A percentile compares a stretch with the other conserved stretches of the same genome.
Evolutionary conservation across 2,113 vertebrate species (phyloP).

Genomic region (Suncus etruscus): DNA sequence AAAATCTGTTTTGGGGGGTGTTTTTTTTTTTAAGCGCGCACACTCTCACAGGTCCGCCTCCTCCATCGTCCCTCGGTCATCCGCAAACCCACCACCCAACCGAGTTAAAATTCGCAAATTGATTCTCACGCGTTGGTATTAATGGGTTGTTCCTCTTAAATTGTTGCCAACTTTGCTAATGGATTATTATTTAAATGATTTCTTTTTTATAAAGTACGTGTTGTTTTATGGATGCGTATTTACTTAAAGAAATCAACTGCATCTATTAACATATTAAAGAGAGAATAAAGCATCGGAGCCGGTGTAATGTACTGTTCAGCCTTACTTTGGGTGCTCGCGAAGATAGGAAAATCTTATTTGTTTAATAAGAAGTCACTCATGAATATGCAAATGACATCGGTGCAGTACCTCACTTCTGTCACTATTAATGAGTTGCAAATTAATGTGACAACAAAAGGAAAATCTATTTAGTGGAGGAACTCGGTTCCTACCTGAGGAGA

Average conservation of each 20-base stretch:
- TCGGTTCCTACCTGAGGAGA: slow-evolving; percentile 86
- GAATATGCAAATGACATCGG: slow-evolving; percentile 90
- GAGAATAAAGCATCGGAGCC: slow-evolving; percentile 87
- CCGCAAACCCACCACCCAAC: slow-evolving; percentile 72
- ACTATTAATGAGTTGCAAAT: slow-evolving; percentile 92
- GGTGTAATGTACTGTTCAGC: slow-evolving; percentile 87
- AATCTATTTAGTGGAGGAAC: slow-evolving; percentile 90
- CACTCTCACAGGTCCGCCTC: slow-evolving; percentile 48
- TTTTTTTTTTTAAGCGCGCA: slow-evolving; percentile 5
- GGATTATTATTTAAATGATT: slow-evolving; percentile 87
- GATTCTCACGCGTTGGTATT: slow-evolving; percentile 83
- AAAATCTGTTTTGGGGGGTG: slow-evolving; percentile 38
- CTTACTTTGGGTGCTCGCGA: slow-evolving; percentile 88
- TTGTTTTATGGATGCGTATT: slow-evolving; percentile 86
- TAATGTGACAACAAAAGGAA: slow-evolving; percentile 91
- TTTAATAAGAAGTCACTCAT: slow-evolving; percentile 91
- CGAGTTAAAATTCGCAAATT: slow-evolving; percentile 85
- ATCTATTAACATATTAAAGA: slow-evolving; percentile 90
- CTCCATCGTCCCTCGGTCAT: slow-evolving; percentile 39
- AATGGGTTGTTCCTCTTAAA: slow-evolving; percentile 85
- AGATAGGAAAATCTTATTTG: slow-evolving; percentile 91
- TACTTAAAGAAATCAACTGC: slow-evolving; percentile 85
- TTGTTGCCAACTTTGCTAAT: slow-evolving; percentile 88
- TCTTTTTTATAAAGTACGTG: slow-evolving; percentile 85
- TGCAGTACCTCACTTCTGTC: slow-evolving; percentile 90